A percentile compares a stretch with the other conserved stretches of the same genome.
Conservation (phyloP, 2,888 invertebrate genomes). For the Clepsis dumicolana region DNA sequence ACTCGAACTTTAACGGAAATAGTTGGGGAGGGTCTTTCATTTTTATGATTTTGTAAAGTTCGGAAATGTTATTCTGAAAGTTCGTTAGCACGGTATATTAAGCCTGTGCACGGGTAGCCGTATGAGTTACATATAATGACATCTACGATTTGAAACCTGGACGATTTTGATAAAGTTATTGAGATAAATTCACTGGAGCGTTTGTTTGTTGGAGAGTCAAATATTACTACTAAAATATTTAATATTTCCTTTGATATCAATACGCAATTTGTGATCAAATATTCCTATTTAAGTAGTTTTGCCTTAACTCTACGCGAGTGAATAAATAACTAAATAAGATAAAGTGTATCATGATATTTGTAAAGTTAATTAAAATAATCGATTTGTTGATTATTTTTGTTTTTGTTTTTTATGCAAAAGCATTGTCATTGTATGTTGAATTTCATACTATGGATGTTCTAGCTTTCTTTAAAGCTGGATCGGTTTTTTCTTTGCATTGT, state of each 20-base stretch:
- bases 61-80: not conserved
- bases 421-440: no score
- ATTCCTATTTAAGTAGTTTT: not conserved
- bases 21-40: conserved; percentile 24
- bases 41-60: conserved; percentile 30
- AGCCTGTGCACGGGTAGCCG: not conserved
- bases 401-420: no score
- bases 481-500: no score
- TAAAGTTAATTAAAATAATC: no score
- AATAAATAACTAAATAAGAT: not conserved
- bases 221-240: not conserved
- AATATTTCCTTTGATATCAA: not conserved
- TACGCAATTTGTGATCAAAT: conserved; percentile 2
- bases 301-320: not conserved
- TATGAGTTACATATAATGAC: not conserved
- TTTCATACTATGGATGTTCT: no score
- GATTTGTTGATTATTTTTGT: no score
- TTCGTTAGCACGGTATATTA: not conserved
- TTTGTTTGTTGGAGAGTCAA: not conserved
- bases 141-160: not conserved
- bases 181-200: not conserved
- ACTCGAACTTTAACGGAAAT: conserved; percentile 38
- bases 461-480: no score
- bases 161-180: not conserved
- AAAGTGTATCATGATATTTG: not conserved